These are phyloP conservation scores for Cnemophilus loriae DNA, from an alignment of 2,113 vertebrate genomes.

Conservation along the genomic window DNA sequence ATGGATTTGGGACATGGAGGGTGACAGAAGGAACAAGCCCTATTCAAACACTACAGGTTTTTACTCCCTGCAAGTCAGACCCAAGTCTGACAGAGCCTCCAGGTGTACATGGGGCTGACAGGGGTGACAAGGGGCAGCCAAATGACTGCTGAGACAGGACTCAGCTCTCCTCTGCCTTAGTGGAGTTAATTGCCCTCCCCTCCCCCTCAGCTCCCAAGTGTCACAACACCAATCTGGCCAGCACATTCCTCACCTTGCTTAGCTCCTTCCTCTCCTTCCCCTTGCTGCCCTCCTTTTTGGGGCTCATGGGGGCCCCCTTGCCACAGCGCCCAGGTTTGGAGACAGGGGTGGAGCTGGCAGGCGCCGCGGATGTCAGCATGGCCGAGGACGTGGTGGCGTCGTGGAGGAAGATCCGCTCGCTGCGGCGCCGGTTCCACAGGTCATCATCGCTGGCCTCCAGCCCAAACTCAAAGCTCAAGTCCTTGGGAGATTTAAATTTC, in stretches of 20 bases:
- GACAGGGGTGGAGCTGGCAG: constrained; percentile 11
- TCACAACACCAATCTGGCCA: not conserved
- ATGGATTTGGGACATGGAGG: not conserved
- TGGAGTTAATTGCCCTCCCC: accelerated
- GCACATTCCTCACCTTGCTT: constrained; percentile 64
- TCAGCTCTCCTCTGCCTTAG: not conserved
- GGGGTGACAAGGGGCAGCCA: not conserved
- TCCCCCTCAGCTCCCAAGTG: not conserved
- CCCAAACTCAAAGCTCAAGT: constrained; percentile 83
- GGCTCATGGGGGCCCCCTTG: constrained; percentile 72
- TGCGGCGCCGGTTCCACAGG: constrained; percentile 88
- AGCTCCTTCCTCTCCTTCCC: constrained; percentile 79
- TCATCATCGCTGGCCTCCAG: constrained; percentile 88
- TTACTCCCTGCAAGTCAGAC: not conserved
- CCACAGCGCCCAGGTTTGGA: constrained; percentile 77
- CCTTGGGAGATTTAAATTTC: constrained; percentile 79
- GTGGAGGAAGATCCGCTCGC: constrained; percentile 94
- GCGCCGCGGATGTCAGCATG: not conserved
- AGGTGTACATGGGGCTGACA: accelerated
- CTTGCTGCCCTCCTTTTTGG: constrained; percentile 77
- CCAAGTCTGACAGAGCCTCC: not conserved
- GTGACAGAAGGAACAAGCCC: not conserved
- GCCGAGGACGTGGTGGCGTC: constrained; percentile 76
- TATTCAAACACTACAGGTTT: not conserved
- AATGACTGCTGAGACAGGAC: not conserved